Evolutionary conservation across 2,888 invertebrate genomes (phyloP).

Genomic region (Spodoptera littoralis): DNA sequence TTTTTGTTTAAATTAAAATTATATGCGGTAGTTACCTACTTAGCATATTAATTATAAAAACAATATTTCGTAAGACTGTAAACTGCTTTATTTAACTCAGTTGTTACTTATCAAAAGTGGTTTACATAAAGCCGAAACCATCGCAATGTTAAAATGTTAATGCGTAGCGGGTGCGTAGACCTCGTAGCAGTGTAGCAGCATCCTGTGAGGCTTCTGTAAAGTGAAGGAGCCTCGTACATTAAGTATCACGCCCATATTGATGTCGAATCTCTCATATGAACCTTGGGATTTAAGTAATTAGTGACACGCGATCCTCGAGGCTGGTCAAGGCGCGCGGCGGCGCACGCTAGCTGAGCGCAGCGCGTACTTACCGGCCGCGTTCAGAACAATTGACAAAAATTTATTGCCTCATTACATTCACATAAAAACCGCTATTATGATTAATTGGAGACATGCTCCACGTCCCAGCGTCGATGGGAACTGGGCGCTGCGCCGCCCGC

Average conservation of each 20-base stretch:
- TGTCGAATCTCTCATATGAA: constrained; percentile 56
- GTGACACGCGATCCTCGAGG: constrained; percentile 47
- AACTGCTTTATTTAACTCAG: no score
- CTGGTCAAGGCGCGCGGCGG: constrained; percentile 50
- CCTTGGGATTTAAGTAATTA: constrained; percentile 50
- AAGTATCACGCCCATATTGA: constrained; percentile 47
- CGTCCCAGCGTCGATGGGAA: constrained; percentile 26
- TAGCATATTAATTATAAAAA: no score
- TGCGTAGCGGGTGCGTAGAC: no score
- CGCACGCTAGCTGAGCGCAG: constrained; percentile 34
- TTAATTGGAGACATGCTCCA: constrained; percentile 38
- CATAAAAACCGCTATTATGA: constrained; percentile 43
- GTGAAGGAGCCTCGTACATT: constrained; percentile 8
- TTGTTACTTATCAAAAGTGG: no score
- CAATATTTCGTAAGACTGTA: no score
- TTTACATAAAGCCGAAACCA: no score
- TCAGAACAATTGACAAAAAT: constrained; percentile 50
- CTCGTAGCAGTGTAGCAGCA: neutral
- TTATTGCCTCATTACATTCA: constrained; percentile 39
- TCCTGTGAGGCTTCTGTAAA: neutral
- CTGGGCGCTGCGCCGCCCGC: constrained; percentile 12
- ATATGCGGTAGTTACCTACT: no score
- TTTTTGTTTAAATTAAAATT: no score
- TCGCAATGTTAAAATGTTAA: no score
- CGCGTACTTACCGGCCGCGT: constrained; percentile 22